Base-by-base conservation (phyloP, 2,797 vertebrate species). In the Acanthurus tractus region DNA sequence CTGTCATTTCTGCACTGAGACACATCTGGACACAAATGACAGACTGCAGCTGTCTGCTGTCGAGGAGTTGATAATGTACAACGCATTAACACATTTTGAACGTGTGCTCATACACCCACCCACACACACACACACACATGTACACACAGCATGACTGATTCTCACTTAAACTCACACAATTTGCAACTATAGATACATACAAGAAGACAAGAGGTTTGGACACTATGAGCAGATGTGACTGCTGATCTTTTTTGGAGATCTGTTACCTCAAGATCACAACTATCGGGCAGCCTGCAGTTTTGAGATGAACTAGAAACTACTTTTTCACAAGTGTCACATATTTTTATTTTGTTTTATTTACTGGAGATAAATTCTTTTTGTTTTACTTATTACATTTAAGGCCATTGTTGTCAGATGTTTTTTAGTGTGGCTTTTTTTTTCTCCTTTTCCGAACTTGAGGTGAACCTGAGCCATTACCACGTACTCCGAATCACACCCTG, bases 1-100 rank as follows among this genome's bases (percentile, higher is more conserved):
- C 75, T 97, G 69, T 80, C 81, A 56, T 78, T 87, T 85, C 79
- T 95, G 59, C 94, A 93, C 36, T 89, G 79, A 90, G 20, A 55
- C 70, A 54, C 65, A 14, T 42, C 46, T 67, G 81, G 40, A 63
- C 29, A 6, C n/a, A n/a, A 55, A 54, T 54, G 23, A n/a, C 46
- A 52, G 25, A 25, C 25, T 53, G 40, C 25, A 46, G 4, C 42
- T 48, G 22, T 13, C 23, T 49, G 13, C 17, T 22, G 29, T 17
- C 6, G 3, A 12, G 9, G 9, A 45, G 45, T 23, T 42, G 63
- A 9, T 38, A 17, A 54, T 56, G 14, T 42, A 46, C 23, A 54
- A 20, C 18, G 25, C 10, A 49, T 10, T 45, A 49, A 61, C 15
- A 45, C 13, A 20, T 55, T 29, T 49, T 56, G 8, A 56, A 44